Percentiles rank a stretch among this genome's conserved stretches.
phyloP scores from a whole-genome alignment of 1,140 invertebrate genomes.

The Myzus persicae region DNA sequence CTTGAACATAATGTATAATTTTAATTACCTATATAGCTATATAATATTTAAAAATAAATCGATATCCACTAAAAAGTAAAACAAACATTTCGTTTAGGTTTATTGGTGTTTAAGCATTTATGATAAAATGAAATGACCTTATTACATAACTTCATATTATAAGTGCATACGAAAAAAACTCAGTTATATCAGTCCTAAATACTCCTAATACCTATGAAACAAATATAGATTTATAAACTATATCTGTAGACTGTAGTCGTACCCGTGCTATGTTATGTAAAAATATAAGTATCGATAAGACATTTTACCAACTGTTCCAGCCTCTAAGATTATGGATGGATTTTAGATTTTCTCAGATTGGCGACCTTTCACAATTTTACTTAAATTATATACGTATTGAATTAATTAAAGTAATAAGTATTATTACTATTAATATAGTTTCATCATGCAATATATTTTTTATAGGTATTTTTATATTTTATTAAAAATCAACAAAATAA shows the following conservation, averaged over 20 bases:
- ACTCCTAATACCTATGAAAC: too few species aligned
- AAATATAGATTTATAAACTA: neutral
- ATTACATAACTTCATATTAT: neutral
- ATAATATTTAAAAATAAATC: neutral
- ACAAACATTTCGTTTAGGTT: neutral
- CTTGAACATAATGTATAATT: neutral
- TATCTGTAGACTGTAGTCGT: neutral
- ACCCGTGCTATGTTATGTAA: too few species aligned
- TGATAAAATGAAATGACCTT: neutral
- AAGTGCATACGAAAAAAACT: neutral
- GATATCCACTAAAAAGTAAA: neutral
- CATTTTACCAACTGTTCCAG: too few species aligned
- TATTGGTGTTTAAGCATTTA: neutral
- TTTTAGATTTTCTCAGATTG: neutral
- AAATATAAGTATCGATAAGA: too few species aligned
- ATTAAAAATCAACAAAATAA: neutral
- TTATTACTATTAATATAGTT: neutral
- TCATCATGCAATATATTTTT: too few species aligned
- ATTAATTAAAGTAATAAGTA: neutral
- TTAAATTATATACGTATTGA: neutral
- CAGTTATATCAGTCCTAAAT: neutral
- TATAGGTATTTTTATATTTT: neutral
- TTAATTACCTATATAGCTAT: too few species aligned
- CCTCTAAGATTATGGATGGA: too few species aligned
- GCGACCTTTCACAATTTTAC: neutral